Percentiles rank a stretch among this genome's conserved stretches.
phyloP scores from a whole-genome alignment of 2,113 vertebrate species.

The Amphilophus citrinellus region DNA sequence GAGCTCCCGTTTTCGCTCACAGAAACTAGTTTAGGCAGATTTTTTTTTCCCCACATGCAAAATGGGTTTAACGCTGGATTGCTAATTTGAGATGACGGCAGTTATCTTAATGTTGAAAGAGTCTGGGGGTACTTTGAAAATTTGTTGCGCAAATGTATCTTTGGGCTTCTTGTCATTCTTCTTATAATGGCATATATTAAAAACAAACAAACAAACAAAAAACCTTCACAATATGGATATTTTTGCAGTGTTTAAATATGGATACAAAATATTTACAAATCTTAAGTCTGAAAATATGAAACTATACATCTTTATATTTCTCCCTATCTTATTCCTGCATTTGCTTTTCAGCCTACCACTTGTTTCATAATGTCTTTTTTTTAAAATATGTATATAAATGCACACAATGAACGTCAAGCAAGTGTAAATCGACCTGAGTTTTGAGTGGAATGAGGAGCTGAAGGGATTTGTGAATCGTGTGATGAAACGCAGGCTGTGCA shows the following conservation, averaged over 20 bases:
- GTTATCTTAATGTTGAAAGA: too few species aligned
- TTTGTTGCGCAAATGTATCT: neutral
- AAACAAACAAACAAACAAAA: neutral
- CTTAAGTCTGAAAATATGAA: neutral
- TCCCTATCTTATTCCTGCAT: too few species aligned
- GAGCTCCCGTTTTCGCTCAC: neutral
- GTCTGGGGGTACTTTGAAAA: neutral
- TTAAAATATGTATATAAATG: neutral
- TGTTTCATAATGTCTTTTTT: neutral
- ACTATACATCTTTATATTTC: neutral
- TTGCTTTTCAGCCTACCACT: neutral
- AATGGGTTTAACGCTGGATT: neutral
- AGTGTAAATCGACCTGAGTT: neutral
- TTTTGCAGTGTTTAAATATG: neutral
- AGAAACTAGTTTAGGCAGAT: neutral
- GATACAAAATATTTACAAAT: neutral
- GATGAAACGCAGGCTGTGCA: neutral
- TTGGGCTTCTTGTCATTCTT: neutral
- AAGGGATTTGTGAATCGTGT: neutral
- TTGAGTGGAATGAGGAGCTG: neutral
- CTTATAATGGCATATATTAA: neutral
- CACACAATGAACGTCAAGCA: neutral
- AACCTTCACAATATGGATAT: neutral
- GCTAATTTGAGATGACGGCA: too few species aligned
- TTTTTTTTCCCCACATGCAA: neutral